Conservation (phyloP, 1,140 invertebrate genomes). For the Dolichoris vasculosae region DNA sequence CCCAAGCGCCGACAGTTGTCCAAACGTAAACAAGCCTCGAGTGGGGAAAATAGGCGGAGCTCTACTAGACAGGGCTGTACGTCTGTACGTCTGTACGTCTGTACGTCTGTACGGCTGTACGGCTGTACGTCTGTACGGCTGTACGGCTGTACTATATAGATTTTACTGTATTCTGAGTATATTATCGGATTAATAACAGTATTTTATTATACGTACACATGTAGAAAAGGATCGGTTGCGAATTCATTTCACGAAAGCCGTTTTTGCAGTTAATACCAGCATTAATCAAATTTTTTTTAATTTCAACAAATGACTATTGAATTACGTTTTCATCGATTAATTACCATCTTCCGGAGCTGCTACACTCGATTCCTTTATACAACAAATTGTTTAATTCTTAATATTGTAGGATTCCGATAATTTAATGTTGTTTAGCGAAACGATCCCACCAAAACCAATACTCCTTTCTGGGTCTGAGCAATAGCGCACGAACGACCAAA, state of each 20-base stretch:
- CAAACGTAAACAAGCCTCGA: conserved; percentile 19
- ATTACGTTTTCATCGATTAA: too few species aligned
- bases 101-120: too few species aligned
- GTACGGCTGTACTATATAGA: conserved; percentile 4
- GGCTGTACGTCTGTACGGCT: too few species aligned
- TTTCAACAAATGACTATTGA: too few species aligned
- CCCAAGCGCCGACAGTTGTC: conserved; percentile 21
- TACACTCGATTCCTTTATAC: too few species aligned
- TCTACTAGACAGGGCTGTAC: not conserved
- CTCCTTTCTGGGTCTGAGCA: not conserved
- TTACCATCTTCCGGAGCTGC: not conserved
- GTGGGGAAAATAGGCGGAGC: conserved; percentile 29
- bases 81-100: too few species aligned
- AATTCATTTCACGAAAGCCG: too few species aligned
- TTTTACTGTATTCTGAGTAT: not conserved
- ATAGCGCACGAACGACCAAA: not conserved
- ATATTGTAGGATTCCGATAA: not conserved
- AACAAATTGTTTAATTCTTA: not conserved
- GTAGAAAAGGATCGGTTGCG: too few species aligned
- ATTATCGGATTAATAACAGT: not conserved
- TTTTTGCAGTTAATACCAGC: too few species aligned
- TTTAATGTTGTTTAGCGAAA: not conserved
- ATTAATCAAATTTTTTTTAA: too few species aligned
- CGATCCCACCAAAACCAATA: not conserved
- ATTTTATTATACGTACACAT: not conserved